Evolutionary conservation across 1,140 invertebrate genomes (phyloP), one percentile per base, ranked within the genome.

Genomic region (Drosophila lowei): DNA sequence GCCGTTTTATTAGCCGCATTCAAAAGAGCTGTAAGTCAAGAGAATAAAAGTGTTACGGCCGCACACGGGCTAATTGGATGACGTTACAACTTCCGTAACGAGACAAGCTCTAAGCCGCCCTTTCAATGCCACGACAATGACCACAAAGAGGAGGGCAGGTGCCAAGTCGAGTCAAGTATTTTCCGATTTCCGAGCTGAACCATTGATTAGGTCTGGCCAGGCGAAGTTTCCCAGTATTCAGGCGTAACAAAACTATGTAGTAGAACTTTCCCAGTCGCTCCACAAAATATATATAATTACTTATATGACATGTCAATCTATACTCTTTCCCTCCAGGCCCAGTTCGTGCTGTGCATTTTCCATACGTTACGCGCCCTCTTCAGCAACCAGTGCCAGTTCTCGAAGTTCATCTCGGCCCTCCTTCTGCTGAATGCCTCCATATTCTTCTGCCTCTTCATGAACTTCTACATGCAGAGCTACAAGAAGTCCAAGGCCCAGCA

Each of bases 381-480:
- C 34, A 94, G 93, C 71, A 95, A 95, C 63, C 89, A 90, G 62
- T 97, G 96, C 81, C 93, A 95, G 59, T 97, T 96, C 79, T 96
- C 95, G 3, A 95, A 94, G 77, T 91, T 96, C 61, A 94, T 97
- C 15, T 95, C 95, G 2, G 92, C 94, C 57, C 93, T 97, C 48
- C 91, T 98, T 53, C 92, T 98, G 70, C 92, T 97, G 1, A 97
- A 98, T 91, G 97, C 97, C 3, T 93, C 95, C 21, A 97, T 98
- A 72, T 99, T 99, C 93, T 97, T 98, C 91, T 93, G 94, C 18
- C 94, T 98, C 28, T 98, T 98, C 93, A 95, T 94, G 68, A 95
- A 98, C 92, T 99, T 98, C 93, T 99, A 98, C 92, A 93, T 95
- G 70, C 95, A 95, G 91, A 95, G 96, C 67, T 97, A 98, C 77